A percentile compares a stretch with the other conserved stretches of the same genome.
phyloP scores from a whole-genome alignment of 2,797 vertebrate species.

The Acanthiza pusilla region DNA sequence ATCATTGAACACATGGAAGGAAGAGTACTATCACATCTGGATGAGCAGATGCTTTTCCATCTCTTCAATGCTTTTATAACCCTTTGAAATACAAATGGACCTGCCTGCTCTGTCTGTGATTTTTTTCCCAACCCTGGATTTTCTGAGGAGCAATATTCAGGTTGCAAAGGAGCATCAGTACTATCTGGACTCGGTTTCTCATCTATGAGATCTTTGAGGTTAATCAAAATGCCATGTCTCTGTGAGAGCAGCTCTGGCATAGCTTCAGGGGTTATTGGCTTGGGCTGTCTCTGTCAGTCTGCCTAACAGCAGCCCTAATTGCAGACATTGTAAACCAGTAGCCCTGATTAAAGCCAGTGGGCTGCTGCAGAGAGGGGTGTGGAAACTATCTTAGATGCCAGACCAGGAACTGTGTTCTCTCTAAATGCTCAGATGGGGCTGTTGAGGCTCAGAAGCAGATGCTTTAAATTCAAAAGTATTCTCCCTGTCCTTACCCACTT shows the following conservation, averaged over 20 bases:
- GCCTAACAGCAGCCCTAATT: neutral
- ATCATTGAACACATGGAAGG: neutral
- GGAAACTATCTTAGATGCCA: neutral
- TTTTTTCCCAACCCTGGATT: neutral
- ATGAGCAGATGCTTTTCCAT: neutral
- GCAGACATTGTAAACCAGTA: neutral
- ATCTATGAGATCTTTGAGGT: neutral
- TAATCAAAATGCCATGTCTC: neutral
- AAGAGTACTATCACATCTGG: neutral
- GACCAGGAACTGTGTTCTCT: neutral
- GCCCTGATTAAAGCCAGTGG: neutral
- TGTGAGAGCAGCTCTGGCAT: neutral
- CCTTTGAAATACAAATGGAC: neutral
- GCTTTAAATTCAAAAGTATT: neutral
- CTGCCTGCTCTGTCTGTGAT: neutral
- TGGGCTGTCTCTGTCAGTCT: neutral
- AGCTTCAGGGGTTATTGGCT: neutral
- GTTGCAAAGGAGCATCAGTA: neutral
- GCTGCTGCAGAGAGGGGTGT: neutral
- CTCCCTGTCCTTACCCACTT: neutral
- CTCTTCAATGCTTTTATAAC: neutral
- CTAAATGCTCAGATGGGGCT: neutral
- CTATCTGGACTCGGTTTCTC: neutral
- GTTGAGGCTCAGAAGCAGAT: neutral
- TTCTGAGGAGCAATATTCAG: neutral